A percentile compares a stretch with the other conserved stretches of the same genome.
These are phyloP conservation scores for Nephotettix cincticeps DNA, from an alignment of 1,140 invertebrate species.

Conservation along the genomic window DNA sequence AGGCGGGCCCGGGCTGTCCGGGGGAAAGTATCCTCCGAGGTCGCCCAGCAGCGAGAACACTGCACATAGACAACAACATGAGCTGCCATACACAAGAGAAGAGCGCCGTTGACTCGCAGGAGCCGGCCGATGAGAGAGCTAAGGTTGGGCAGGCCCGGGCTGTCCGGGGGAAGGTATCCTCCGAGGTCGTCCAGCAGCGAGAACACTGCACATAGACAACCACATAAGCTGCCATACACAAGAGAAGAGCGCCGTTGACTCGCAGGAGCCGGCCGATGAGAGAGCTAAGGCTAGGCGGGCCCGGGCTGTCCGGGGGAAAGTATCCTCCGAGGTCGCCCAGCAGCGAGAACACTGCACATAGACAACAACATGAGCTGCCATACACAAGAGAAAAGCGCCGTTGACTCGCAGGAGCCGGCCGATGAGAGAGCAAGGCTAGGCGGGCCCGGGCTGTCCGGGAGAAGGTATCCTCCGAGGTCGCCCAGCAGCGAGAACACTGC, in stretches of 20 bases:
- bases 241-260: slow-evolving; percentile 50
- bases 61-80: slow-evolving; percentile 44
- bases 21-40: slow-evolving; percentile 46
- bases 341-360: too few relatives aligned
- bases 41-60: slow-evolving; percentile 48
- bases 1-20: slow-evolving; percentile 52
- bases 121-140: slow-evolving; percentile 51
- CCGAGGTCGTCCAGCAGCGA: slow-evolving; percentile 53
- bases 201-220: slow-evolving; percentile 49
- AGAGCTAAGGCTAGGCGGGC: slow-evolving; percentile 55
- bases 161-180: slow-evolving; percentile 56
- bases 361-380: too few relatives aligned
- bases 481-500: slow-evolving; percentile 53
- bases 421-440: slow-evolving; percentile 53
- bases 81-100: too few relatives aligned
- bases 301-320: slow-evolving; percentile 52
- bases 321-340: too few relatives aligned
- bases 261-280: slow-evolving; percentile 49
- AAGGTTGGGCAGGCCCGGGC: slow-evolving; percentile 53
- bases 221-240: too few relatives aligned
- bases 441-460: slow-evolving; percentile 53
- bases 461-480: slow-evolving; percentile 57
- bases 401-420: slow-evolving; percentile 47
- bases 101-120: slow-evolving; percentile 49
- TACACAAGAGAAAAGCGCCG: slow-evolving; percentile 50